Evolutionary conservation across 2,797 vertebrate species (phyloP), one percentile per base, ranked within the genome.

Genomic region (Garrulus glandarius): DNA sequence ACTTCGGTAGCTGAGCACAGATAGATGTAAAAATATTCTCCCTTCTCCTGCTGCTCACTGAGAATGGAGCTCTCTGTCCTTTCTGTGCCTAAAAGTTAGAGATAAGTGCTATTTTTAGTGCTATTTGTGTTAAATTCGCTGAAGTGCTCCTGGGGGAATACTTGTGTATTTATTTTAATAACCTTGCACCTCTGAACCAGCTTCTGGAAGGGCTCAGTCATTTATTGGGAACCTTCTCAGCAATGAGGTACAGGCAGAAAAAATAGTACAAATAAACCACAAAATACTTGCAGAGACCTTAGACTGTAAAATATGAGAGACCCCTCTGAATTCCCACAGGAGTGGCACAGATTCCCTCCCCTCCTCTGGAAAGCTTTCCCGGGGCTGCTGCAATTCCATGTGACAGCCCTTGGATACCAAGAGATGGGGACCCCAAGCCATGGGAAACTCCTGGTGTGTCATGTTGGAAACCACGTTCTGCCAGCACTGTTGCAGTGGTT

Each of bases 21-120:
- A 47, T 10, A 12, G 43, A 37, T 32, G 30, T 9, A 80, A 37
- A 53, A 59, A 37, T 39, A 7, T 22, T 34, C 77, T 50, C 50
- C 39, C 52, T 92, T 79, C n/a, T 93, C 12, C 37, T 93, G 64
- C 41, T 80, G 61, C 29, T 71, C 24, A 3, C 61, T 56, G 20
- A 23, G 30, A 18, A 11, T 5, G 29, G 22, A 80, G 39, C 68
- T 82, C 64, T 59, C 67, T 79, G 26, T 22, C 74, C 91, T 46
- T 87, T 89, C 85, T 92, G 75, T 79, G 87, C 89, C 94, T 91
- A 43, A 80, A 93, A 97, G 60, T 94, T 90, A 61, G 34, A 88
- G 90, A 91, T 55, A 93, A 95, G 46, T 44, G 44, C 49, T 56
- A 41, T 89, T 83, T 92, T 90, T 83, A 79, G 71, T 85, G 67